Evolutionary conservation across 2,113 vertebrate species (phyloP), one percentile per base, ranked within the genome.

Genomic region (Chionomys nivalis): DNA sequence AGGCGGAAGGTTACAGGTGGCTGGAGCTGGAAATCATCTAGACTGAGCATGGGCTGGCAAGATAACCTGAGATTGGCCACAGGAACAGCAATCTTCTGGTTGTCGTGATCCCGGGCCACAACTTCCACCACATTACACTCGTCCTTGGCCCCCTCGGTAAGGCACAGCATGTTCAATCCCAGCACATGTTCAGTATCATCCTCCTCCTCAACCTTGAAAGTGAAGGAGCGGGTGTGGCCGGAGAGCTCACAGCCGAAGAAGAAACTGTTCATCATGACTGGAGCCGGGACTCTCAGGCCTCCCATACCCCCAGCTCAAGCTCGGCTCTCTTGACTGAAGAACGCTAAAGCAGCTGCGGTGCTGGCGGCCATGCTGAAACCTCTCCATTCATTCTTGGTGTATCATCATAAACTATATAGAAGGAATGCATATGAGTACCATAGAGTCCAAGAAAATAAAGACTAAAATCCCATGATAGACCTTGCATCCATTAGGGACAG

Each of bases 61-160:
- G 98, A 99, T 93, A 99, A 88, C 96, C 99, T 99, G 83, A 99
- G 99, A 79, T 99, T 99, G 2, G 99, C 99, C 85, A 99, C 98
- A 0, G 99, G 99, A 61, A 99, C 99, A 1, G 99, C 98, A 0
- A 99, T 98, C 33, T 99, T 99, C 97, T 99, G 99, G 94, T 99
- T 99, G 93, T 99, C 98, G 0, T 99, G 99, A 97, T 99, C 99
- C 96, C 98, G 98, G 23, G 99, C 99, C 0, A 99, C 96, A 0
- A 99, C 99, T 94, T 99, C 99, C 98, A 99, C 99, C 93, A 99
- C 98, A 0, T 99, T 99, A 95, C 98, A 99, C 97, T 99, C 99
- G 0, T 99, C 99, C 97, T 99, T 99, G 90, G 99, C 99, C n/a
- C 99, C 99, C 0, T 99, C 99, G 0, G 99, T 99, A 44, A 99